Evolutionary conservation across 2,888 invertebrate genomes (phyloP).

Genomic region (Empis livida): DNA sequence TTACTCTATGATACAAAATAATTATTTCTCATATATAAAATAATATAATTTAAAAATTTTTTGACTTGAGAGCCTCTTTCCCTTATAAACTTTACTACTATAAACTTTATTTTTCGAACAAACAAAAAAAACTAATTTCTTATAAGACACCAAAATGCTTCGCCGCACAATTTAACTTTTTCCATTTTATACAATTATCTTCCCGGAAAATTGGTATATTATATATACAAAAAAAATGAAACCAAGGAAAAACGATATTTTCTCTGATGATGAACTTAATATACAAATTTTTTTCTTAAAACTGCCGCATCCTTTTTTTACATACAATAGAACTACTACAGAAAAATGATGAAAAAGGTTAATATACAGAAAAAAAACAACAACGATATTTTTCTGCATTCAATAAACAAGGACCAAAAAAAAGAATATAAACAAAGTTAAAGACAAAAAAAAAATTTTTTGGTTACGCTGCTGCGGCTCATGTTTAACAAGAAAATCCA

Average conservation of each 20-base stretch:
- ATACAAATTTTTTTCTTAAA: too few species aligned
- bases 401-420: too few species aligned
- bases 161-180: conserved; percentile 20
- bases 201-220: neutral
- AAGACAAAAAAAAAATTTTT: neutral
- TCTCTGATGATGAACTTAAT: neutral
- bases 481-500: conserved; percentile 1
- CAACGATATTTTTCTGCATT: too few species aligned
- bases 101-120: neutral
- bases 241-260: conserved; percentile 3
- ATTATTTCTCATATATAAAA: neutral
- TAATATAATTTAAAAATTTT: neutral
- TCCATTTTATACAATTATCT: neutral
- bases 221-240: too few species aligned
- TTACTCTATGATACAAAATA: too few species aligned
- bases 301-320: neutral
- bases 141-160: conserved; percentile 17
- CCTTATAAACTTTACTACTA: too few species aligned
- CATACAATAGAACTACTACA: too few species aligned
- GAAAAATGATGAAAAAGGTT: too few species aligned
- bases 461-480: neutral
- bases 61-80: neutral
- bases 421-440: too few species aligned
- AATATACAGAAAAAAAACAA: too few species aligned
- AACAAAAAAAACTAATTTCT: conserved; percentile 16